Evolutionary conservation across 2,797 vertebrate genomes (phyloP).

Genomic region (Phaenicophaeus curvirostris): DNA sequence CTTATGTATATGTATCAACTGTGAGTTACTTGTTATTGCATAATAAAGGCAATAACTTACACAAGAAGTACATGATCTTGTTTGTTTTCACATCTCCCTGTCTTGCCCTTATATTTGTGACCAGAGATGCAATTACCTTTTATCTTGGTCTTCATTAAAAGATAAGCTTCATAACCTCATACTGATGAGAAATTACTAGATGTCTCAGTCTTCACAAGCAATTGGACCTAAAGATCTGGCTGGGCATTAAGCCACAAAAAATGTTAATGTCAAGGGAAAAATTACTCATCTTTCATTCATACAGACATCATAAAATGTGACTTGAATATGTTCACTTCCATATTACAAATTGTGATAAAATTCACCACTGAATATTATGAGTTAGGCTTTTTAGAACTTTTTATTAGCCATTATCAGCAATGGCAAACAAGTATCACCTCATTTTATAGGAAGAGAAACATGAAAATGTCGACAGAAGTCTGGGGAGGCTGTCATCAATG

Average conservation of each 20-base stretch:
- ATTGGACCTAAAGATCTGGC: background rate
- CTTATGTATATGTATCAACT: accelerated
- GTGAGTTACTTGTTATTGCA: background rate
- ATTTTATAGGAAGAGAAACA: background rate
- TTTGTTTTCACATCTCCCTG: background rate
- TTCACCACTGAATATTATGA: background rate
- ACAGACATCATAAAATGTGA: background rate
- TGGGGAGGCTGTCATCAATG: background rate
- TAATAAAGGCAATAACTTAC: background rate
- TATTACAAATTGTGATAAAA: background rate
- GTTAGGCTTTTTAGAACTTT: background rate
- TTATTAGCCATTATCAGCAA: background rate
- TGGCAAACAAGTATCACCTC: background rate
- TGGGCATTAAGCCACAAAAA: background rate
- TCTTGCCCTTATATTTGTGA: background rate
- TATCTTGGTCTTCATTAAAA: background rate
- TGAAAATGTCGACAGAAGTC: background rate
- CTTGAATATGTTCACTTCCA: background rate
- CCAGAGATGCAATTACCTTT: background rate
- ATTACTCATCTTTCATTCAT: background rate
- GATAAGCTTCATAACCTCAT: background rate
- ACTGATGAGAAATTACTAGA: background rate
- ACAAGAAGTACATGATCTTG: background rate
- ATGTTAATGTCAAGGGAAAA: background rate
- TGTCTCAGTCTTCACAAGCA: background rate